Evolutionary conservation across 2,888 invertebrate species (phyloP).

Genomic region (Petrophora chlorosata): DNA sequence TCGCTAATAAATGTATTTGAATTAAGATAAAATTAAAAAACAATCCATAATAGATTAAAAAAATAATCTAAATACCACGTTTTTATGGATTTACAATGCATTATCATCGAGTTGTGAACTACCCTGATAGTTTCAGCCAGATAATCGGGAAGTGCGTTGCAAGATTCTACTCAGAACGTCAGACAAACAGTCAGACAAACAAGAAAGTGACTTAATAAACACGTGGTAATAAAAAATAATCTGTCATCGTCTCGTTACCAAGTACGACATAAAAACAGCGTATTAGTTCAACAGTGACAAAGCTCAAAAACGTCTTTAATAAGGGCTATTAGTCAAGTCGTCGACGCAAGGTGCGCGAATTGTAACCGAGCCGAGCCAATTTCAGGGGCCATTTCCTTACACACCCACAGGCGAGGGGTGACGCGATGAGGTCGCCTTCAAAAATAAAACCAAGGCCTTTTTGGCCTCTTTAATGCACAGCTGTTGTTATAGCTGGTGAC

Average conservation of each 20-base stretch:
- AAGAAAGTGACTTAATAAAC: too few species aligned
- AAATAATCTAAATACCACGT: too few species aligned
- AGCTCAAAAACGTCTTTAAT: constrained; percentile 59
- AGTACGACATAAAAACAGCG: constrained; percentile 6
- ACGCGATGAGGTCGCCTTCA: constrained; percentile 43
- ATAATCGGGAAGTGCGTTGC: too few species aligned
- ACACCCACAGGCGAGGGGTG: constrained; percentile 50
- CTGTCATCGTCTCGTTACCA: constrained; percentile 4
- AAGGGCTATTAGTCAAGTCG: constrained; percentile 71
- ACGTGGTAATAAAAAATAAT: neutral
- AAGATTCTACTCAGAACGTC: too few species aligned
- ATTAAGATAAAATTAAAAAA: too few species aligned
- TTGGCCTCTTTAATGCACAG: constrained; percentile 40
- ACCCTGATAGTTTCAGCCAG: too few species aligned
- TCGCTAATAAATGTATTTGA: too few species aligned
- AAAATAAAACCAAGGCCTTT: constrained; percentile 57
- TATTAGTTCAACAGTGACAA: constrained; percentile 1
- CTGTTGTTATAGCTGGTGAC: constrained; percentile 49
- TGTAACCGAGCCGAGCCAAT: constrained; percentile 70
- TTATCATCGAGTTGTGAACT: too few species aligned
- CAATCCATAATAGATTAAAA: too few species aligned
- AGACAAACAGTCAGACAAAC: too few species aligned
- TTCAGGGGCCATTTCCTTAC: constrained; percentile 79
- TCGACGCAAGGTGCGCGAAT: constrained; percentile 73
- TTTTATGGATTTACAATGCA: too few species aligned